A percentile compares a stretch with the other conserved stretches of the same genome.
Conservation (phyloP, 2,113 vertebrate species). For the Actenoides hombroni region DNA sequence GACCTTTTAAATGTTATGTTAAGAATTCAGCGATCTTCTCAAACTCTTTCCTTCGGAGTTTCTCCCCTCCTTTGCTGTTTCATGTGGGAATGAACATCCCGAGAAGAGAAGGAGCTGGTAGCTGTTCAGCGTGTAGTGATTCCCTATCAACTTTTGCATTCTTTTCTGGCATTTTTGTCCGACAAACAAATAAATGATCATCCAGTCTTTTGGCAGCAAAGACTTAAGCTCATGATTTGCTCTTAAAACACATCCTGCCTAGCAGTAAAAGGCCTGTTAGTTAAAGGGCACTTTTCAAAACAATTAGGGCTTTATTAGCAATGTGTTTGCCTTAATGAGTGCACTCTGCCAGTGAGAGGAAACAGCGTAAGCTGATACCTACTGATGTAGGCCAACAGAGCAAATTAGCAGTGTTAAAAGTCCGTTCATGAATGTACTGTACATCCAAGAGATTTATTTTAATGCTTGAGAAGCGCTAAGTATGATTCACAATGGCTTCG, state of each 20-base stretch:
- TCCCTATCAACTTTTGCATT: neutral
- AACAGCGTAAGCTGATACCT: conserved; percentile 15
- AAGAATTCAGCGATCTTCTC: neutral
- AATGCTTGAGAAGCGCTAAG: neutral
- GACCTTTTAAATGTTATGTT: neutral
- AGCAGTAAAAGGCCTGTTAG: conserved; percentile 26
- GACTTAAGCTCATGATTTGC: neutral
- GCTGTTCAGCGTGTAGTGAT: neutral
- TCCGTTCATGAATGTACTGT: neutral
- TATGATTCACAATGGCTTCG: neutral
- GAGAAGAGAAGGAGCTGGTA: neutral
- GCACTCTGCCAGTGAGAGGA: conserved; percentile 24
- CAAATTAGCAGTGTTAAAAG: conserved; percentile 9
- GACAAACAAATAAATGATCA: neutral
- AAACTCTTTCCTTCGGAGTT: neutral
- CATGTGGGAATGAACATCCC: neutral
- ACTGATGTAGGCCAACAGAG: neutral
- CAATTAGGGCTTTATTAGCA: conserved; percentile 42
- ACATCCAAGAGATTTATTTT: neutral
- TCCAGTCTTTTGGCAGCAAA: conserved; percentile 1
- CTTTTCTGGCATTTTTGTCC: neutral
- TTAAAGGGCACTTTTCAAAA: conserved; percentile 56
- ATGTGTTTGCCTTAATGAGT: conserved; percentile 41
- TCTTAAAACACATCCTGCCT: conserved; percentile 17
- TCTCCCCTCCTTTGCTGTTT: neutral